Conservation (phyloP, 1,140 invertebrate species). For the Trialeurodes vaporariorum region DNA sequence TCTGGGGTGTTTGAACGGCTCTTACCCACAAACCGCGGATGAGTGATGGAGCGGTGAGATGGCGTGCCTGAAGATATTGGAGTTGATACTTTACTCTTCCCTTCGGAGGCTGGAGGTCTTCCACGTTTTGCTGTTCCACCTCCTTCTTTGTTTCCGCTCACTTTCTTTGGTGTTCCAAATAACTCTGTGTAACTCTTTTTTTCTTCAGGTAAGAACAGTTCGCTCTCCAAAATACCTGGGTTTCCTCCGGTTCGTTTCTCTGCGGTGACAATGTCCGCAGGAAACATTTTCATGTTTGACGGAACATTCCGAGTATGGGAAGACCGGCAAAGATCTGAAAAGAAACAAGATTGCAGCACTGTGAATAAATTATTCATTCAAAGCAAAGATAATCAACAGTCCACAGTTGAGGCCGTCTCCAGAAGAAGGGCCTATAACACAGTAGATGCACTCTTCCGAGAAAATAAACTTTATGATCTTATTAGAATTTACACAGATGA, state of each 20-base stretch:
- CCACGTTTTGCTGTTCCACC: slow-evolving; percentile 7
- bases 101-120: neutral
- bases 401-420: too few species aligned
- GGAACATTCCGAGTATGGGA: slow-evolving; percentile 39
- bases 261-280: slow-evolving; percentile 52
- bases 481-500: too few species aligned
- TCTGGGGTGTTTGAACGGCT: slow-evolving; percentile 38
- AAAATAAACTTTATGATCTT: too few species aligned
- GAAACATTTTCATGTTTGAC: slow-evolving; percentile 58
- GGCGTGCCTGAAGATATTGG: slow-evolving; percentile 10
- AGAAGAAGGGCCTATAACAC: too few species aligned
- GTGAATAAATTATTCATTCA: too few species aligned
- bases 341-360: too few species aligned
- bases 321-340: slow-evolving; percentile 43
- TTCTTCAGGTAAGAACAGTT: slow-evolving; percentile 47
- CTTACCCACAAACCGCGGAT: slow-evolving; percentile 36
- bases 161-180: slow-evolving; percentile 37
- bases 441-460: too few species aligned
- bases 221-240: slow-evolving; percentile 38
- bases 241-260: slow-evolving; percentile 53
- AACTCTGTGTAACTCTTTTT: slow-evolving; percentile 42
- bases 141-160: slow-evolving; percentile 22
- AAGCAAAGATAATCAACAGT: too few species aligned
- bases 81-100: neutral
- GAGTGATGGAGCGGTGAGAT: slow-evolving; percentile 34